Evolutionary conservation across 2,797 vertebrate genomes (phyloP).

Genomic region (Heliangelus exortis): DNA sequence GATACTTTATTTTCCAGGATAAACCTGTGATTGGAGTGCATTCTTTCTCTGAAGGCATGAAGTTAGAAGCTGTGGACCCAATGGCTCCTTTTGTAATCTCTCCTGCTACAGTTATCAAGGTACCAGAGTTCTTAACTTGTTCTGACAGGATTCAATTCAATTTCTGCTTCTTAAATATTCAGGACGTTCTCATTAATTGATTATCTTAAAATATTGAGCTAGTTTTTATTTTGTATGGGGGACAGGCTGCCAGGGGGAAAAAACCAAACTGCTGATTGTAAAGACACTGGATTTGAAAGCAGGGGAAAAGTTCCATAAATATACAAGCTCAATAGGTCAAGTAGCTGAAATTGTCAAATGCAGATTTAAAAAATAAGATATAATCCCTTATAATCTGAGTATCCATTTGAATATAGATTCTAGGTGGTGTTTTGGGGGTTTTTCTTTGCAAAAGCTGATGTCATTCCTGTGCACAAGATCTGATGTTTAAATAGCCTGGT

Average conservation of each 20-base stretch:
- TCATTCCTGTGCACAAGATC: neutral
- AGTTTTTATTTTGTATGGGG: neutral
- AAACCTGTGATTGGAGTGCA: constrained; percentile 85
- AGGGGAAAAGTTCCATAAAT: neutral
- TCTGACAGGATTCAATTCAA: neutral
- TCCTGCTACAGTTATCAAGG: constrained; percentile 94
- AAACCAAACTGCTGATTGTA: neutral
- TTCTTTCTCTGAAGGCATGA: constrained; percentile 92
- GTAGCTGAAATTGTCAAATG: neutral
- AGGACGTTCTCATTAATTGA: neutral
- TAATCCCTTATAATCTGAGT: neutral
- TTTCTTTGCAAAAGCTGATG: neutral
- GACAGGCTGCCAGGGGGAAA: neutral
- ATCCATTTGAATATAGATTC: neutral
- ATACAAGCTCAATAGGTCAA: neutral
- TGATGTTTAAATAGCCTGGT: neutral
- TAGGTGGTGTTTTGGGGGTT: neutral
- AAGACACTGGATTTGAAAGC: neutral
- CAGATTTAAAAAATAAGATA: neutral
- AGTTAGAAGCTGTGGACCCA: constrained; percentile 94
- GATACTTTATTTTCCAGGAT: constrained; percentile 81
- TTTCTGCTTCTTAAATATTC: neutral
- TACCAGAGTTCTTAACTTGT: constrained; percentile 63
- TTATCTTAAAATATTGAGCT: neutral
- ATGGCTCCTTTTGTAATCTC: constrained; percentile 90